Conservation (phyloP, 2,113 vertebrate genomes). For the Syngnathus scovelli region DNA sequence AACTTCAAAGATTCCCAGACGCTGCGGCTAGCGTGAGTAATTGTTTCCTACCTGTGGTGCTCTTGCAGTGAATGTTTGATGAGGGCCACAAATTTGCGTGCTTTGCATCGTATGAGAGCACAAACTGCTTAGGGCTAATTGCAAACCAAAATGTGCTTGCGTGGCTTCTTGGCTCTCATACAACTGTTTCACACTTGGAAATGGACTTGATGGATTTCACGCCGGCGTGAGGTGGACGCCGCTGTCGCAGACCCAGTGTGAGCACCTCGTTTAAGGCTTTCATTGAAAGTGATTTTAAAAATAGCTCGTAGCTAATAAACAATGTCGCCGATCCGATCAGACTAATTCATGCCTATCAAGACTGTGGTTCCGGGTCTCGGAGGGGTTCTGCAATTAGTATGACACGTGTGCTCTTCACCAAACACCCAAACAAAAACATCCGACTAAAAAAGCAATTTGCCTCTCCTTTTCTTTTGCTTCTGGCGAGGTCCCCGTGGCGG, state of each 20-base stretch:
- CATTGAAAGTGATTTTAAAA: neutral
- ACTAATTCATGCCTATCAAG: neutral
- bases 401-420: neutral
- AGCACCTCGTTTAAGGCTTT: neutral
- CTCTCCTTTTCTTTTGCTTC: neutral
- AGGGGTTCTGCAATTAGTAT: neutral
- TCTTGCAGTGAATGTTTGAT: slow-evolving; percentile 48
- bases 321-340: neutral
- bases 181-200: slow-evolving; percentile 48
- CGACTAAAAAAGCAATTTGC: neutral
- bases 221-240: neutral
- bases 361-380: neutral
- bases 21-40: slow-evolving; percentile 49
- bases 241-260: neutral
- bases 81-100: slow-evolving; percentile 43
- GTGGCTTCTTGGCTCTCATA: slow-evolving; percentile 35
- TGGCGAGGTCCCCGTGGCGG: neutral
- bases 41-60: slow-evolving; percentile 60
- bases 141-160: slow-evolving; percentile 51
- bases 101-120: slow-evolving; percentile 59
- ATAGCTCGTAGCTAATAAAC: neutral
- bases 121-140: slow-evolving; percentile 61
- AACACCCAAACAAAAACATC: neutral
- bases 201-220: slow-evolving; percentile 36
- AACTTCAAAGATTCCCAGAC: neutral